Base-by-base conservation (phyloP, 2,888 invertebrate species). In the Agonopterix heracliana region DNA sequence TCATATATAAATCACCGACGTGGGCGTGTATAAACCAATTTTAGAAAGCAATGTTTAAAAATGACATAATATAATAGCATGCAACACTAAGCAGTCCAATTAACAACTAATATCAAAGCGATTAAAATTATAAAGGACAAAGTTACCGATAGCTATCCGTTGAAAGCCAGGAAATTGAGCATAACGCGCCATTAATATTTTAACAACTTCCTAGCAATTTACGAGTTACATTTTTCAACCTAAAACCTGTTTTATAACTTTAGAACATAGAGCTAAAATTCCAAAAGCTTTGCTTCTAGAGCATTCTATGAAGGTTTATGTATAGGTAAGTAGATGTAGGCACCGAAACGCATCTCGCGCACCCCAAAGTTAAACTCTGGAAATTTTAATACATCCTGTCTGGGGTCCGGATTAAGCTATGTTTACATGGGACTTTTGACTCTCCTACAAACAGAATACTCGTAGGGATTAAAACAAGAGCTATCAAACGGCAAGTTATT, bases 161-260 rank as follows among this genome's bases (percentile, higher is more conserved):
- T 78, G 80, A 81, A 79, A 81, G 79, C 78, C 81, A 81, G 84
- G 84, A 86, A 85, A 85, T 85, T 86, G 85, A 78, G 83, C 84
- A 83, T 83, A 82, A 83, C 81, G 76, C 68, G 64, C 75, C 74
- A 79, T 86, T 83, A 85, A 85, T 84, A 84, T 84, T 86, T 84
- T 76, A 84, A 79, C 78, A 76, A 80, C 79, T 79, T 80, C 80
- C 80, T 76, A 75, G 61, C 77, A 78, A 80, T 82, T 81, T 80
- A 72, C 72, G 26, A 26, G 26, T 57, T 54, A 41, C 2, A 36
- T 36, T 45, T 36, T 12, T 13, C 51, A 48, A 46, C 45, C 52
- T 34, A 71, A 56, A 55, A 51, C 56, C 38, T 17, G 54, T 61
- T 56, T 9, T 45, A 14, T 36, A 13, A 14, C 12, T 10, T 10